Base-by-base conservation (phyloP, 2,888 invertebrate species). In the Orthosia gracilis region DNA sequence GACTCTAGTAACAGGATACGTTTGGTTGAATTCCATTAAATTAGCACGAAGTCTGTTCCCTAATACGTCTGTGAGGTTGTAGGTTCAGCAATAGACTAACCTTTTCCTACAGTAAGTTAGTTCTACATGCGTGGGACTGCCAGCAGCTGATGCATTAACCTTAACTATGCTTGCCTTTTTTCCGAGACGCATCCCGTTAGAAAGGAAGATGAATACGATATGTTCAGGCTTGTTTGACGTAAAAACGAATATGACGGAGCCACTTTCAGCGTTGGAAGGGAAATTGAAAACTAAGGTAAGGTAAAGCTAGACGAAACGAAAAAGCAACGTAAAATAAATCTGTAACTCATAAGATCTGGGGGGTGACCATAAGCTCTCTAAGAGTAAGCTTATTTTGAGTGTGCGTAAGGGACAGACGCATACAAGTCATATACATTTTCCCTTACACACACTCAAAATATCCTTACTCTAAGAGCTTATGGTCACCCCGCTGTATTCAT, bases 141-240 rank as follows among this genome's bases (percentile, higher is more conserved):
- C 18, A 26, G 26, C 78, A 79, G 77, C 82, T 79, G 78, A 66
- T 82, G 57, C 77, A 76, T 67, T 82, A 77, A 66, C 80, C 73
- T 61, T 80, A 57, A n/a, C 65, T 47, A 69, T 17, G 50, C 15
- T 54, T 57, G 57, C 18, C 49, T 40, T 50, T 65, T 57, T 31
- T 13, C 21, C 21, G 15, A 61, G 47, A 50, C 45, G 23, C 52
- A 23, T 66, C 57, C 66, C 18, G 47, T 74, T 80, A 73, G 15
- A 57, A 52, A 58, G 18, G 26, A 66, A 26, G 13, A 54, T 57
- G 31, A 54, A 49, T 54, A 58, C 49, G 52, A 64, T 63, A 21
- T n/a, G n/a, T 57, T 61, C 31, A 49, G 50, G 69, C 47, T 55
- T 31, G 23, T 52, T 59, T 49, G 21, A 17, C 3, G 58, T 47